phyloP scores from a whole-genome alignment of 2,888 invertebrate species.

The Ommatoiulus sabulosus region DNA sequence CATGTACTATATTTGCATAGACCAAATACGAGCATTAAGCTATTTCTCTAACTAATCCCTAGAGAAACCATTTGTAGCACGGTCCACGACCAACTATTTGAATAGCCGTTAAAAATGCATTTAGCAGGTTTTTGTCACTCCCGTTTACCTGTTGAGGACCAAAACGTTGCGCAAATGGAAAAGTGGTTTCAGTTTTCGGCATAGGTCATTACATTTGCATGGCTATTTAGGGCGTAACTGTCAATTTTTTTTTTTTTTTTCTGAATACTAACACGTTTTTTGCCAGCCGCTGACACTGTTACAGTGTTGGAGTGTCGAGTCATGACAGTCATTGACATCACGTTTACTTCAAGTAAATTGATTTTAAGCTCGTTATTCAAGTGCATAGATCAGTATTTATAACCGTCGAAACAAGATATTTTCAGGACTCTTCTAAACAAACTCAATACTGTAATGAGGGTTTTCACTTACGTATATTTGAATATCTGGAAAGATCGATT shows the following conservation, averaged over 20 bases:
- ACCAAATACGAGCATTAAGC: not conserved
- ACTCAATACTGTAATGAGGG: not conserved
- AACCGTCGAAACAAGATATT: not conserved
- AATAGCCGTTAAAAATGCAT: not conserved
- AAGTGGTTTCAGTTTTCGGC: not conserved
- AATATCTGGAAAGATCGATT: too few species aligned
- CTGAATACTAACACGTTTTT: not conserved
- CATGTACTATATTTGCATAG: not conserved
- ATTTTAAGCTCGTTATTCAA: not conserved
- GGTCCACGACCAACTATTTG: not conserved
- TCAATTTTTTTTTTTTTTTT: not conserved
- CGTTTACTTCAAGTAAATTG: not conserved
- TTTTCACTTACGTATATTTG: not conserved
- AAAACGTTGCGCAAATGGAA: not conserved
- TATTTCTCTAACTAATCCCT: not conserved
- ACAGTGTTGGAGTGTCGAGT: not conserved
- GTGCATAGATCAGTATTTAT: not conserved
- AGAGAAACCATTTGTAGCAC: not conserved
- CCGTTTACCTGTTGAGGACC: not conserved
- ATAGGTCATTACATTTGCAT: not conserved
- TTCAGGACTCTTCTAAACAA: too few species aligned
- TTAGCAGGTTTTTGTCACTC: not conserved
- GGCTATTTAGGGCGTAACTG: constrained; percentile 16
- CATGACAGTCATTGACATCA: not conserved
- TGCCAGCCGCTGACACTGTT: not conserved